Base-by-base conservation (phyloP, 2,888 invertebrate species). In the Apodemia zela region DNA sequence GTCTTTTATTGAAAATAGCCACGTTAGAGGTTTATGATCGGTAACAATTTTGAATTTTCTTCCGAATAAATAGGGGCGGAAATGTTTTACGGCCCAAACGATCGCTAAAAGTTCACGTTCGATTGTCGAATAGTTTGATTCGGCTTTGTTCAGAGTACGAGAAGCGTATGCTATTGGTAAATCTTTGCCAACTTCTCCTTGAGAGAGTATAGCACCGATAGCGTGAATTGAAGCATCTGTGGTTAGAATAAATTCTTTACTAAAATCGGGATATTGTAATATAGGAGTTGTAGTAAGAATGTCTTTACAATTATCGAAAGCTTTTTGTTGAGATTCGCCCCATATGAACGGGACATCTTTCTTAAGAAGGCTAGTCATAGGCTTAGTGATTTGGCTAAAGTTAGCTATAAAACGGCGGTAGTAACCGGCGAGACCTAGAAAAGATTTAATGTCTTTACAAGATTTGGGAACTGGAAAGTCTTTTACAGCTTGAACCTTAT, bases 401-500 rank as follows among this genome's bases (percentile, higher is more conserved):
- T 72, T 66, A 1, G 69, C 59, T n/a, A 73, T 75, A 58, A 77
- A 82, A 29, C 76, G 67, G 6, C 78, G 71, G 42, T 78, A 81
- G 61, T 76, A 78, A n/a, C 73, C 72, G 4, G 70, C 61, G n/a
- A 76, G 66, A 33, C 76, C 77, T 64, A 79, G 63, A 60, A 75
- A 78, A 49, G 71, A 68, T 72, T 79, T 78, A 0, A 75, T 75
- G 54, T 79, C 74, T 68, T 74, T 77, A 60, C 66, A 65, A 6
- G 64, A 71, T 68, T 73, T 72, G 8, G 79, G 77, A 51, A 69
- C 63, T 15, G 77, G 76, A 63, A 75, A 78, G 1, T 75, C 67
- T 67, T 54, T 61, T 3, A 69, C 72, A 3, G 72, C 69, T 62
- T 67, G 60, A 13, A 74, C 66, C 69, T 77, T 77, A 7, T 73